A percentile compares a stretch with the other conserved stretches of the same genome.
Evolutionary conservation across 2,888 invertebrate genomes (phyloP).

Genomic region (Xylota segnis): DNA sequence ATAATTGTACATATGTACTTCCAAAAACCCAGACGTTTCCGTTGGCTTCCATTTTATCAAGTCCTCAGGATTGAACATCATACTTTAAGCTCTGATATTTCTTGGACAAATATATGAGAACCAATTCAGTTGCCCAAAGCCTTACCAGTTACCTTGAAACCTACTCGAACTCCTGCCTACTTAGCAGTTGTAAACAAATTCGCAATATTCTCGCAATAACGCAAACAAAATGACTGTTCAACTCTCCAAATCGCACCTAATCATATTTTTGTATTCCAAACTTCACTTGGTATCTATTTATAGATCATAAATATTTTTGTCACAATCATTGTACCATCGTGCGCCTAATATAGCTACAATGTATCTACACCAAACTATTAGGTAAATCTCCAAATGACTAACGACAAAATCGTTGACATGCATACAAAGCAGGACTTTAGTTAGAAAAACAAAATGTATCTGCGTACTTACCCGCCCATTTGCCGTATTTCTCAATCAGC

Average conservation of each 20-base stretch:
- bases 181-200: background rate
- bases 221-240: background rate
- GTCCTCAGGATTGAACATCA: too few relatives aligned
- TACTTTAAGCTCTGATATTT: too few relatives aligned
- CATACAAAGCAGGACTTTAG: conserved; percentile 18
- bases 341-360: too few relatives aligned
- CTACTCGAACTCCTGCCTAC: too few relatives aligned
- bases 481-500: conserved; percentile 89
- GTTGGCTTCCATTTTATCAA: too few relatives aligned
- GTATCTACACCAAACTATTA: conserved; percentile 9
- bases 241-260: background rate
- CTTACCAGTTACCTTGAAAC: too few relatives aligned
- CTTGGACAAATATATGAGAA: too few relatives aligned
- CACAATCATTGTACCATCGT: background rate
- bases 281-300: background rate
- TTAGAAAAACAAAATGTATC: background rate
- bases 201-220: background rate
- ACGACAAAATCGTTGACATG: background rate
- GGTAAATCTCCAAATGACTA: background rate
- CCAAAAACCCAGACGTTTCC: too few relatives aligned
- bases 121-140: too few relatives aligned
- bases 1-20: too few relatives aligned
- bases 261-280: background rate
- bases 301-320: conserved; percentile 5
- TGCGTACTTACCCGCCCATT: conserved; percentile 93